Evolutionary conservation across 2,113 vertebrate species (phyloP).

Genomic region (Isichthys henryi): DNA sequence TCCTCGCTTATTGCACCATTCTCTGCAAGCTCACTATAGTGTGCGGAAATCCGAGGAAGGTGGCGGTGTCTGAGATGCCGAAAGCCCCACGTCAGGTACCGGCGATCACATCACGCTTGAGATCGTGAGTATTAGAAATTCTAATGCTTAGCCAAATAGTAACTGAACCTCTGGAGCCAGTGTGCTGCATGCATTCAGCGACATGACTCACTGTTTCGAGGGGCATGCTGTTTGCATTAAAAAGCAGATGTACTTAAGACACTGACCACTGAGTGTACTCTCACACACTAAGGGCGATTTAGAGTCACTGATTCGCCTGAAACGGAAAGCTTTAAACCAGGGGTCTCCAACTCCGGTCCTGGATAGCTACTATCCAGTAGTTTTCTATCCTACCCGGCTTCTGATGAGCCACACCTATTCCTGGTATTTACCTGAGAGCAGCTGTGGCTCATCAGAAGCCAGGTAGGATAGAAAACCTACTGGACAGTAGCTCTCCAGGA

Average conservation of each 20-base stretch:
- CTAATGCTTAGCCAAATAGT: background rate
- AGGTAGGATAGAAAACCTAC: too few relatives aligned
- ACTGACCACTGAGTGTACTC: background rate
- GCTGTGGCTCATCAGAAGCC: too few relatives aligned
- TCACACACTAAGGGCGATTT: background rate
- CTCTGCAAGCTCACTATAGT: background rate
- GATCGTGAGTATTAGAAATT: background rate
- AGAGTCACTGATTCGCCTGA: background rate
- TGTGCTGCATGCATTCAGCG: background rate
- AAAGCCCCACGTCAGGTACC: background rate
- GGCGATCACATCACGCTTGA: background rate
- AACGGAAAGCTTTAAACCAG: background rate
- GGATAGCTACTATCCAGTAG: too few relatives aligned
- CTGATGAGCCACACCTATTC: too few relatives aligned
- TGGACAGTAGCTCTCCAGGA: too few relatives aligned
- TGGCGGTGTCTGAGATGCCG: background rate
- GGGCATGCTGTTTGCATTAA: background rate
- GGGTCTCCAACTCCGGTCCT: too few relatives aligned
- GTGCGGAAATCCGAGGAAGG: background rate
- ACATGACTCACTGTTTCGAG: background rate
- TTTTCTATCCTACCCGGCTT: too few relatives aligned
- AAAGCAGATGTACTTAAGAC: background rate
- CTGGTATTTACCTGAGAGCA: too few relatives aligned
- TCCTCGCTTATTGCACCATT: background rate
- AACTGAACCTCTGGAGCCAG: background rate